Conservation (phyloP, 2,797 vertebrate genomes). For the Arctocebus calabarensis region DNA sequence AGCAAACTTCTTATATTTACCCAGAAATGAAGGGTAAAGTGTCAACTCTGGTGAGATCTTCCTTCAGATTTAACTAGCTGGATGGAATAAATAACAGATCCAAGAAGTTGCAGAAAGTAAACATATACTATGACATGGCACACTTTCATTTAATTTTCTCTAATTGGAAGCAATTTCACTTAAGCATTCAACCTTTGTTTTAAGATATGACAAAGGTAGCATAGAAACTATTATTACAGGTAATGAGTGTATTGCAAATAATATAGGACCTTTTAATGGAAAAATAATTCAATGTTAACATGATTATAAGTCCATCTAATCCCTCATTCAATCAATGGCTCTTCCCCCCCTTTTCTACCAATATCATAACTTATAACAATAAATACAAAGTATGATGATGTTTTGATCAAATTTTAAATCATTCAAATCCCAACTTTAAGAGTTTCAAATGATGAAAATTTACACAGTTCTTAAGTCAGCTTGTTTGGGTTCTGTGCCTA, state of each 20-base stretch:
- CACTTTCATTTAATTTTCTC: neutral
- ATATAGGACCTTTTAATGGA: neutral
- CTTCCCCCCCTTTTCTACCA: neutral
- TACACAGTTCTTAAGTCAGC: neutral
- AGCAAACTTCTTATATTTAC: neutral
- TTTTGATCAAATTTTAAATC: constrained; percentile 41
- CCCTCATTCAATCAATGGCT: neutral
- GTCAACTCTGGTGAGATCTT: neutral
- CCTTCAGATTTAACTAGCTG: neutral
- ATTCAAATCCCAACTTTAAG: neutral
- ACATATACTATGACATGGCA: neutral
- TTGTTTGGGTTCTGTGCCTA: neutral
- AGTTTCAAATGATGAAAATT: constrained; percentile 6
- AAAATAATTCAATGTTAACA: constrained; percentile 7
- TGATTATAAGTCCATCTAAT: neutral
- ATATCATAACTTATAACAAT: neutral
- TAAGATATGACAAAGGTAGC: neutral
- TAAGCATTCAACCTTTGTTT: constrained; percentile 18
- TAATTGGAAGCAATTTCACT: neutral
- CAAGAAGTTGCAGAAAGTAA: neutral
- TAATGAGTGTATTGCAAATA: constrained; percentile 7
- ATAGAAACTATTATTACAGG: neutral
- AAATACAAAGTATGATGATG: constrained; percentile 10
- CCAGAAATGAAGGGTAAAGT: neutral
- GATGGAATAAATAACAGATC: neutral